Conservation (phyloP, 2,797 vertebrate genomes). For the Gorsachius magnificus region DNA sequence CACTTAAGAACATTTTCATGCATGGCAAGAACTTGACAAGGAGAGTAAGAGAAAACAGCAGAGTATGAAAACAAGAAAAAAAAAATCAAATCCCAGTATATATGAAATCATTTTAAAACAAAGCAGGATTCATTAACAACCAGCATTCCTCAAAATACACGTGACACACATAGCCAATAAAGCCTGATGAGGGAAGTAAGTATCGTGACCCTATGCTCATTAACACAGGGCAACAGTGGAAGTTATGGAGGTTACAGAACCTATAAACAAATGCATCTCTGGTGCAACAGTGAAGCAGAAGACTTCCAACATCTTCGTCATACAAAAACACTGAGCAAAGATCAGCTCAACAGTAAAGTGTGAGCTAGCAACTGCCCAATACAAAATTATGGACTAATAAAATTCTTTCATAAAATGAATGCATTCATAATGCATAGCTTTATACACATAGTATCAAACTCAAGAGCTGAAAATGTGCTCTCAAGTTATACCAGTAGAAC, state of each 20-base stretch:
- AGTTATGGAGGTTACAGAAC: slow-evolving; percentile 39
- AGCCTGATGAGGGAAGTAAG: slow-evolving; percentile 55
- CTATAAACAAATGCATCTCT: slow-evolving; percentile 23
- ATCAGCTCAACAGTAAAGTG: background rate
- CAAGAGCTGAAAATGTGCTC: slow-evolving; percentile 40
- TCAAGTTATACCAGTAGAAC: slow-evolving; percentile 31
- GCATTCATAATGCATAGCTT: slow-evolving; percentile 21
- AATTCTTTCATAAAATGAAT: slow-evolving; percentile 28
- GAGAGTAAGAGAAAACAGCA: slow-evolving; percentile 87
- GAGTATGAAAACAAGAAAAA: slow-evolving; percentile 86
- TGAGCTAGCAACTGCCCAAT: background rate
- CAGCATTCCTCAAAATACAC: slow-evolving; percentile 69
- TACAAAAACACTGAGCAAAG: background rate
- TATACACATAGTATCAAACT: slow-evolving; percentile 26
- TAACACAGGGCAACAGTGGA: slow-evolving; percentile 47
- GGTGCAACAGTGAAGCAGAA: slow-evolving; percentile 30
- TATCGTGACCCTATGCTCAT: slow-evolving; percentile 12
- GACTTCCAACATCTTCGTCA: background rate
- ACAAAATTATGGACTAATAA: slow-evolving; percentile 22
- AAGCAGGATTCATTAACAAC: slow-evolving; percentile 66
- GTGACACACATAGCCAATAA: slow-evolving; percentile 71
- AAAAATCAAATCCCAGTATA: slow-evolving; percentile 81
- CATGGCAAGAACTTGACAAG: slow-evolving; percentile 98
- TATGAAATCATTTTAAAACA: slow-evolving; percentile 69
- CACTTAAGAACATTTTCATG: slow-evolving; percentile 99